Conservation (phyloP, 2,888 invertebrate genomes). For the Drosophila neoperkinsi region DNA sequence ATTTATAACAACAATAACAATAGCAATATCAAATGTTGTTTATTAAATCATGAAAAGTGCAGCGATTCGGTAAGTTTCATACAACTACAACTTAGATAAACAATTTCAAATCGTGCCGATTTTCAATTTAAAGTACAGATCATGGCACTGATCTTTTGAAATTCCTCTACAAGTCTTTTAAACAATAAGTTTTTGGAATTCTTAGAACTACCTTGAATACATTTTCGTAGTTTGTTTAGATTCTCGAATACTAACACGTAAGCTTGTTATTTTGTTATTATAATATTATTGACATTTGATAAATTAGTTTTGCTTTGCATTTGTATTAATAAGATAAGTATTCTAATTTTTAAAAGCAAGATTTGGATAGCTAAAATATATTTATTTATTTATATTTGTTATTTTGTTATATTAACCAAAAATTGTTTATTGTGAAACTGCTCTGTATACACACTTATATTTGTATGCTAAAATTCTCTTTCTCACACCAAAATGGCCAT, state of each 20-base stretch:
- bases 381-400: background rate
- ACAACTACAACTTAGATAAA: constrained; percentile 18
- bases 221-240: constrained; percentile 8
- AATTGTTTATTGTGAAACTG: background rate
- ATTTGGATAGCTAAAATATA: background rate
- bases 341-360: background rate
- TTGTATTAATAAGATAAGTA: background rate
- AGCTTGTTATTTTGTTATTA: background rate
- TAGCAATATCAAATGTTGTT: constrained; percentile 56
- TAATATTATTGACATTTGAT: background rate
- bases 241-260: background rate
- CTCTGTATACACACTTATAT: background rate
- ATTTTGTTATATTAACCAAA: background rate
- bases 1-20: constrained; percentile 58
- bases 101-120: constrained; percentile 40
- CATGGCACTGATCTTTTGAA: constrained; percentile 23
- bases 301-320: background rate
- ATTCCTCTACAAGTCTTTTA: background rate
- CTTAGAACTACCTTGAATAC: background rate
- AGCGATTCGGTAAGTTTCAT: constrained; percentile 70
- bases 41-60: constrained; percentile 62
- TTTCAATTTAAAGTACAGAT: constrained; percentile 8
- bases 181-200: background rate
- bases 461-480: background rate
- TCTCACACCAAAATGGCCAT: background rate